Percentiles rank a stretch among this genome's conserved stretches.
phyloP scores from a whole-genome alignment of 2,797 vertebrate genomes.

The Astyanax mexicanus region DNA sequence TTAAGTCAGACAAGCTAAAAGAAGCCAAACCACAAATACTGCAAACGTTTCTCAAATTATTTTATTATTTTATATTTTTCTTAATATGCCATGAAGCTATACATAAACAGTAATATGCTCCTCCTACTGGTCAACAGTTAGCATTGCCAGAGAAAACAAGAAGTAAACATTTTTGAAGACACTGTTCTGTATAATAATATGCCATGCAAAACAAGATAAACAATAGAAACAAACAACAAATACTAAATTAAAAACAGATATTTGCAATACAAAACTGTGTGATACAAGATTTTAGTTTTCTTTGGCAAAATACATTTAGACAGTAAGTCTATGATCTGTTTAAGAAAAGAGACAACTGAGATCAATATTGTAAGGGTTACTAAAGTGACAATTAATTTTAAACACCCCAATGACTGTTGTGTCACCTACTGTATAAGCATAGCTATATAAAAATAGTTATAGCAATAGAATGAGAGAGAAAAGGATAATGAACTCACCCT shows the following conservation, averaged over 20 bases:
- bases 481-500: slow-evolving; percentile 43
- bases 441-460: background rate
- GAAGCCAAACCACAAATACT: too few relatives aligned
- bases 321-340: too few relatives aligned
- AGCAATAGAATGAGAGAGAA: background rate
- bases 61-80: background rate
- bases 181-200: background rate
- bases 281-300: too few relatives aligned
- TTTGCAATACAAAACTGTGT: too few relatives aligned
- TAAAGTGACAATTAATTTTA: background rate
- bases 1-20: background rate
- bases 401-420: background rate
- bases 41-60: too few relatives aligned
- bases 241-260: background rate
- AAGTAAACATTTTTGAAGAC: background rate
- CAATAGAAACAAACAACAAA: background rate
- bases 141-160: background rate
- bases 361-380: background rate
- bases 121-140: slow-evolving; percentile 31
- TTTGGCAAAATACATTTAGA: background rate
- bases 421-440: too few relatives aligned
- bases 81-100: background rate
- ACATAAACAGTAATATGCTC: background rate
- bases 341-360: background rate
- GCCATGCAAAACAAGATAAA: background rate